Percentiles rank a stretch among this genome's conserved stretches.
Evolutionary conservation across 1,140 invertebrate species (phyloP).

Genomic region (Melipona quadrifasciata): DNA sequence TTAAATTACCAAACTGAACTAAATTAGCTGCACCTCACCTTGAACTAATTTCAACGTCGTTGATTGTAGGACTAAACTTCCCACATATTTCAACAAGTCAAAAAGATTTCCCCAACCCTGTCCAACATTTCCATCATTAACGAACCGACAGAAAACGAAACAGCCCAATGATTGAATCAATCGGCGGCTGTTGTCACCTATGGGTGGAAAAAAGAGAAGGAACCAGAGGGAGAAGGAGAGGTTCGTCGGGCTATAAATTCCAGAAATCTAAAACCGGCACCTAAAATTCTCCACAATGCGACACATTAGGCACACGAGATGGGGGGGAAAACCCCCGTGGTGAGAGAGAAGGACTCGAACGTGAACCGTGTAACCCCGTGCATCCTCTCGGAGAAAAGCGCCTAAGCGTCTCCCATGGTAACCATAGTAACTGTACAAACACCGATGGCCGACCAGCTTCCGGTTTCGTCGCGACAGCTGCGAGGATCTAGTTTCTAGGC

Average conservation of each 20-base stretch:
- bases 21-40: too few relatives aligned
- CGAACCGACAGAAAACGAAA: neutral
- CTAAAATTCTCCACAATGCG: conserved; percentile 67
- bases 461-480: conserved; percentile 79
- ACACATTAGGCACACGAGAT: conserved; percentile 67
- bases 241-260: conserved; percentile 71
- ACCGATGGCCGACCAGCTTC: conserved; percentile 80
- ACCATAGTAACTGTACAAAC: conserved; percentile 81
- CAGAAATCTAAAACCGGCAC: conserved; percentile 77
- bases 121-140: neutral
- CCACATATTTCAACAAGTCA: neutral
- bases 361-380: conserved; percentile 24
- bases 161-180: conserved; percentile 43
- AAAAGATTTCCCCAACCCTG: neutral
- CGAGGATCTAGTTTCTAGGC: conserved; percentile 80
- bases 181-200: neutral
- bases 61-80: neutral
- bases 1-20: neutral
- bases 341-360: conserved; percentile 25
- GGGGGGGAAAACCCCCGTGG: conserved; percentile 66
- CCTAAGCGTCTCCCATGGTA: conserved; percentile 78
- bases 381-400: conserved; percentile 69
- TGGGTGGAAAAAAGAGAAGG: conserved; percentile 45
- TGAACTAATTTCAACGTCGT: too few relatives aligned
- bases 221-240: conserved; percentile 59